Base-by-base conservation (phyloP, 1,140 invertebrate genomes). In the Tenebrio molitor region DNA sequence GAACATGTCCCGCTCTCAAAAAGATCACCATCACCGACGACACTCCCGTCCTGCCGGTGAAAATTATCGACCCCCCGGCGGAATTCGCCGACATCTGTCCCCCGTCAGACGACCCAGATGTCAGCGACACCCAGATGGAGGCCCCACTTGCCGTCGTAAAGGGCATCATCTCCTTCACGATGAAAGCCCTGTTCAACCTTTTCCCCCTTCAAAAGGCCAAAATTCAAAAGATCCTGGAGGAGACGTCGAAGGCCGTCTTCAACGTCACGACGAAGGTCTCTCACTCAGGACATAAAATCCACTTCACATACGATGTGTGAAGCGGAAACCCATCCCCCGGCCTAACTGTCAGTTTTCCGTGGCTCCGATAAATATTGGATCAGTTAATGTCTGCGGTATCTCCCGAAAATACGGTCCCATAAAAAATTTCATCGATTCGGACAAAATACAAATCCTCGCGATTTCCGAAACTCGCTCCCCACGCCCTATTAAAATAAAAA, bases 141-240 rank as follows among this genome's bases (percentile, higher is more conserved):
- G n/a, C 36, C 2, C 12, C 42, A 2, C n/a, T n/a, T n/a, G n/a
- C n/a, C n/a, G n/a, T n/a, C 63, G 16, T 6, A 36, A 62, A 41
- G 50, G 39, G 2, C 5, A 39, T 2, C 69, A 41, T 10, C 21
- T 25, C 23, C 4, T 34, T 39, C 36, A 36, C 16, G 2, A 39
- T 29, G 1, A 23, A 44, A 23, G 14, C 44, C 17, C 41, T 64
- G 1, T 62, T 71, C 0, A 14, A 71, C 34, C 42, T n/a, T n/a
- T n/a, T n/a, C n/a, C n/a, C n/a, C n/a, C n/a, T n/a, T n/a, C n/a
- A n/a, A n/a, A n/a, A n/a, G 36, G 58, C 12, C 42, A 39, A 64
- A 42, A 34, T 14, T n/a, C 5, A 25, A 71, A 17, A 50, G 29
- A 62, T n/a, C 36, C 41, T 36, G 17, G 44, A 42, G 64, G 33